These are phyloP conservation scores for Drosophila littoralis DNA, from an alignment of 1,140 invertebrate species.

Conservation along the genomic window DNA sequence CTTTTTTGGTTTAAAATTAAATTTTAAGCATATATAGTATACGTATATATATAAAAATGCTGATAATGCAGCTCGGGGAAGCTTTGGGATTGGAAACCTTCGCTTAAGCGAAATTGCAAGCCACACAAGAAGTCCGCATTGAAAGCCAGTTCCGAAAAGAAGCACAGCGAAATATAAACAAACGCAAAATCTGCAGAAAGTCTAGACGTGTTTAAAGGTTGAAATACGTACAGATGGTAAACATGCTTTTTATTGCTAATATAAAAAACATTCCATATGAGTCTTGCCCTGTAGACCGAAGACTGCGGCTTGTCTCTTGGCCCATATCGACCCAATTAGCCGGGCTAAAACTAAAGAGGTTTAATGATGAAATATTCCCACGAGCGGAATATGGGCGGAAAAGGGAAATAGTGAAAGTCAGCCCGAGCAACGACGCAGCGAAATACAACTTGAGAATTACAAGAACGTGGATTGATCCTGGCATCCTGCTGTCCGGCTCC, in stretches of 20 bases:
- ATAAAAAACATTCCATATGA: too few species aligned
- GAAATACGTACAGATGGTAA: neutral
- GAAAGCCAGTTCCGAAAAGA: slow-evolving; percentile 22
- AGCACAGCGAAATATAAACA: neutral
- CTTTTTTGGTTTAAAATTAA: neutral
- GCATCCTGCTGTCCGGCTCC: too few species aligned
- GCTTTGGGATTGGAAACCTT: slow-evolving; percentile 17
- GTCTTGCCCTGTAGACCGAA: neutral
- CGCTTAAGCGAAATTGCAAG: slow-evolving; percentile 16
- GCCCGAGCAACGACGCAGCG: too few species aligned
- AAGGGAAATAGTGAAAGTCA: too few species aligned
- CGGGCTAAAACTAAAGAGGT: too few species aligned
- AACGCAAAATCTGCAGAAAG: neutral
- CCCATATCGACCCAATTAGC: slow-evolving; percentile 11
- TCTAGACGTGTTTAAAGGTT: slow-evolving; percentile 5
- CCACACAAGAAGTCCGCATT: slow-evolving; percentile 23
- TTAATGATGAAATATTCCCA: too few species aligned
- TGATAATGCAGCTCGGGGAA: slow-evolving; percentile 10
- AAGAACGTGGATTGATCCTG: too few species aligned
- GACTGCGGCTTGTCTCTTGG: neutral
- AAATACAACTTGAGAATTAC: too few species aligned
- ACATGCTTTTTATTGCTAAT: too few species aligned
- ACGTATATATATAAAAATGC: neutral
- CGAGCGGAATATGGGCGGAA: too few species aligned
- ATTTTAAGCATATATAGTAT: neutral